These are phyloP conservation scores for Archivesica marissinica DNA, from an alignment of 1,140 invertebrate species.

Conservation along the genomic window DNA sequence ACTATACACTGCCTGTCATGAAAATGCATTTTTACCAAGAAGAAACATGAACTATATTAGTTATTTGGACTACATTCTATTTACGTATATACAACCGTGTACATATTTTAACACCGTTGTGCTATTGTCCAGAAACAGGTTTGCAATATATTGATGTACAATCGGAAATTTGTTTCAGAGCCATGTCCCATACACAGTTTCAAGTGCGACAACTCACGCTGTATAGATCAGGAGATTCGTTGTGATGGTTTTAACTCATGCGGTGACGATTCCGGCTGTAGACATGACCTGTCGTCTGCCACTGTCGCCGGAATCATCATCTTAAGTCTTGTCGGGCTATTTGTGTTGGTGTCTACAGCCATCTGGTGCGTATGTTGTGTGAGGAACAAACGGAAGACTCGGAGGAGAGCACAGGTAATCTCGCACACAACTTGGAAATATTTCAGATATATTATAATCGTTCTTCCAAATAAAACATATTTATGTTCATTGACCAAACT, in stretches of 20 bases:
- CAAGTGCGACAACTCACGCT: slow-evolving; percentile 24
- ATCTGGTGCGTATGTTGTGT: slow-evolving; percentile 1
- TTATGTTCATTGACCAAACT: too few relatives aligned
- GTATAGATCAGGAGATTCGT: neutral
- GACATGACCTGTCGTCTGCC: neutral
- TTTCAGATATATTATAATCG: too few relatives aligned
- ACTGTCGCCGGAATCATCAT: slow-evolving; percentile 2
- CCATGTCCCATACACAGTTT: neutral
- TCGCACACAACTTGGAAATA: too few relatives aligned
- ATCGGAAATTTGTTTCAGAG: neutral
- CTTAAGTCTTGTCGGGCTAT: neutral
- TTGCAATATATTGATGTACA: too few relatives aligned
- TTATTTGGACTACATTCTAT: too few relatives aligned
- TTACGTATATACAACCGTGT: too few relatives aligned
- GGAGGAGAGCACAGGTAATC: neutral
- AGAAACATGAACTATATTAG: too few relatives aligned
- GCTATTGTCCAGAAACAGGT: too few relatives aligned
- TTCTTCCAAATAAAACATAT: too few relatives aligned
- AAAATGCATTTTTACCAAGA: too few relatives aligned
- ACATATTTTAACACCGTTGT: too few relatives aligned
- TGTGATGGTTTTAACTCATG: slow-evolving; percentile 4
- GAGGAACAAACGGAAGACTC: neutral
- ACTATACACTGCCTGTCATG: too few relatives aligned
- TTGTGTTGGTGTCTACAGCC: neutral
- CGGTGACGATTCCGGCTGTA: neutral